Conservation (phyloP, 2,888 invertebrate species). For the Mythimna ferrago region DNA sequence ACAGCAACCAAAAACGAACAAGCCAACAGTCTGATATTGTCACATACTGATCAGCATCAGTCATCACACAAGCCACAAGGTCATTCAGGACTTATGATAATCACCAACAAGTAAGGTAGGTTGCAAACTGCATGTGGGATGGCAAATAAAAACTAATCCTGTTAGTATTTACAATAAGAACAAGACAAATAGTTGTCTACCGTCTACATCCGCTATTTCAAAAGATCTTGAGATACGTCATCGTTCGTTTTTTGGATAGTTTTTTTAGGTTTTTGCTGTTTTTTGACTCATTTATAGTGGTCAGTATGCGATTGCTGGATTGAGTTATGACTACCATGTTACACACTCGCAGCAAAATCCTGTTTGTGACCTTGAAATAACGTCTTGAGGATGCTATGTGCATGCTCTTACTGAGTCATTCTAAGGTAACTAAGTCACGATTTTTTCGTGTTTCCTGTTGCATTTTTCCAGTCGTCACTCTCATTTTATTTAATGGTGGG, state of each 20-base stretch:
- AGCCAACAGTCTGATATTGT: constrained; percentile 40
- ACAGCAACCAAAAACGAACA: constrained; percentile 27
- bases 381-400: neutral
- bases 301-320: constrained; percentile 19
- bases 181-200: constrained; percentile 51
- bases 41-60: constrained; percentile 47
- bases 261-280: constrained; percentile 25
- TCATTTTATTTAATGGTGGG: too few species aligned
- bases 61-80: constrained; percentile 63
- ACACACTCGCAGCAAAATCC: neutral
- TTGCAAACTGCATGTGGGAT: constrained; percentile 50
- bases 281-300: constrained; percentile 28
- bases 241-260: constrained; percentile 21
- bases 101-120: constrained; percentile 67
- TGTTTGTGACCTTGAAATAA: neutral
- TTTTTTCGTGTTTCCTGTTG: neutral
- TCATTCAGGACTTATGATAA: constrained; percentile 69
- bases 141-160: constrained; percentile 62
- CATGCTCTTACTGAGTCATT: neutral
- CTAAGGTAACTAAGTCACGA: neutral
- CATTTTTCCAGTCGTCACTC: too few species aligned
- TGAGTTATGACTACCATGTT: constrained; percentile 1
- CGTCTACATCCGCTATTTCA: constrained; percentile 55
- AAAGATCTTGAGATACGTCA: constrained; percentile 45
- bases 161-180: constrained; percentile 48